Percentiles rank a stretch among this genome's conserved stretches.
Conservation (phyloP, 2,888 invertebrate genomes). For the Papilio elwesi region DNA sequence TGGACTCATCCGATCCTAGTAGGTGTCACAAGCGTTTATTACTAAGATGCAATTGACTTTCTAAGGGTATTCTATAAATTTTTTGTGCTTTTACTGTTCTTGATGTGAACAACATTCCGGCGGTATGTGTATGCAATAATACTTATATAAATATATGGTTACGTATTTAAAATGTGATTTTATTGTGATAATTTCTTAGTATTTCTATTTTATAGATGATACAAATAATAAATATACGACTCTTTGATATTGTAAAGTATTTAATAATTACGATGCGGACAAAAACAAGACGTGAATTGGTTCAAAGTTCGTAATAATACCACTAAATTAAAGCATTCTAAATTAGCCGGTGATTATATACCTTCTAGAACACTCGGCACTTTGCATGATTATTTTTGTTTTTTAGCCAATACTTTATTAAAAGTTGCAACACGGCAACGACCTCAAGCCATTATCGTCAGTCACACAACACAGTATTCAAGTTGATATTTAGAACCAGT, state of each 20-base stretch:
- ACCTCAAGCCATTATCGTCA: conserved; percentile 3
- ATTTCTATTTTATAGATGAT: no score
- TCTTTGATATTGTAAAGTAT: neutral
- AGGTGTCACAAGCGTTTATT: neutral
- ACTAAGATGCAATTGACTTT: no score
- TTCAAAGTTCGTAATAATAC: neutral
- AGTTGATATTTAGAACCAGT: conserved; percentile 2
- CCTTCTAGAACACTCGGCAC: neutral
- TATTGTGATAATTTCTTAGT: no score
- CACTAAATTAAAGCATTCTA: conserved; percentile 5
- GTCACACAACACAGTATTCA: neutral
- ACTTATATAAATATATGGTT: no score
- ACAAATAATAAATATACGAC: neutral
- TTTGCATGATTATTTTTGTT: neutral
- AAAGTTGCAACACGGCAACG: conserved; percentile 4
- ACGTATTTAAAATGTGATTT: no score
- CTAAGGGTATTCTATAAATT: no score
- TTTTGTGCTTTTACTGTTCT: no score
- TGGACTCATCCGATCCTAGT: neutral
- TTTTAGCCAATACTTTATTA: neutral
- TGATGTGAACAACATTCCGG: no score
- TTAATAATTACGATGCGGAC: neutral
- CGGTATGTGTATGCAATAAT: no score
- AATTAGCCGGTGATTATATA: neutral
- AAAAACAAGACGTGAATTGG: conserved; percentile 9